Base-by-base conservation (phyloP, 2,113 vertebrate species). In the Megalops atlanticus region DNA sequence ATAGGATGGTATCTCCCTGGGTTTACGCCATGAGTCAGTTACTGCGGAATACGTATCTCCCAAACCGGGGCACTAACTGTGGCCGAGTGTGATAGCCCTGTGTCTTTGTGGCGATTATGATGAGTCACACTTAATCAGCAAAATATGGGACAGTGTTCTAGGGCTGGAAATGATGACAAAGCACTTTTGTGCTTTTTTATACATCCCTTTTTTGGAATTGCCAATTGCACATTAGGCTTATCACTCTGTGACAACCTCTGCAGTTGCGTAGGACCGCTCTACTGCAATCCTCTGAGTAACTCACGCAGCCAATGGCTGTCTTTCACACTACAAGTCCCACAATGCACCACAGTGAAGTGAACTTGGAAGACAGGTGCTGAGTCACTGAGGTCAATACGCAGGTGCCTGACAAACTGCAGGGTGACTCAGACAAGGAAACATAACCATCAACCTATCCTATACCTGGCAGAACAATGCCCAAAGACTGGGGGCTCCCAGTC, bases 1-100 rank as follows among this genome's bases (percentile, higher is more conserved):
- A 72, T 80, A 36, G 74, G 79, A 24, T 6, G 33, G 47, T 81
- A 49, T 70, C 27, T 86, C 76, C 79, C 68, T 71, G 49, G 52
- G 39, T 81, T 81, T 41, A 74, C 38, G 21, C 16, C 47, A 35
- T 47, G 72, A 83, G 79, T 81, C 47, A 68, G 69, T 85, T 80
- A 75, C 33, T 45, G 73, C 68, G 24, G 38, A 79, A 47, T 7
- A 47, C 49, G 45, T 35, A 27, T 41, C 12, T 85, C 36, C 45
- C 72, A 72, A 77, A 64, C n/a, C 40, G 43, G 38, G 31, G 36
- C 54, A 4, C 21, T 75, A 27, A 69, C 41, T 16, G 35, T 82
- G 74, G 10, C 64, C 74, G 52, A 38, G 35, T 52, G 38, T 10
- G 33, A n/a, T 64, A 72, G 31, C 12, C 35, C 36, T 73, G 3